These are phyloP conservation scores for Aphidius ervi DNA, from an alignment of 1,140 invertebrate genomes.

Conservation along the genomic window DNA sequence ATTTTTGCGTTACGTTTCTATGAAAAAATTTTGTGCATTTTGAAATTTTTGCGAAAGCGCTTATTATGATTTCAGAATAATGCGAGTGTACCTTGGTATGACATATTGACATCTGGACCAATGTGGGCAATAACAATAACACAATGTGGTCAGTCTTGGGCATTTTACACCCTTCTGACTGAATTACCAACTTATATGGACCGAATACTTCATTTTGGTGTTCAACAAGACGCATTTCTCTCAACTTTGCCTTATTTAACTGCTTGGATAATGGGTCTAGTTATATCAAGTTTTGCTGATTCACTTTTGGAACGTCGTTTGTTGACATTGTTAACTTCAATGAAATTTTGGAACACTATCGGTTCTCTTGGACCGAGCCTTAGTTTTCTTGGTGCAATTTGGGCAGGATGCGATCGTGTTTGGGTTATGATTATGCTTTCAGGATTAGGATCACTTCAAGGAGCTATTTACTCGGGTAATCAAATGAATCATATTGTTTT, in stretches of 20 bases:
- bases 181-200: slow-evolving; percentile 93
- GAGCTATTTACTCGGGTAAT: slow-evolving; percentile 73
- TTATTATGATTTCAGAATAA: no score
- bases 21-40: no score
- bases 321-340: slow-evolving; percentile 63
- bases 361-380: slow-evolving; percentile 69
- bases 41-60: no score
- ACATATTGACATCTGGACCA: slow-evolving; percentile 75
- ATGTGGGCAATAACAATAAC: slow-evolving; percentile 84
- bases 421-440: slow-evolving; percentile 69
- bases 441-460: slow-evolving; percentile 67
- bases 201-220: slow-evolving; percentile 83
- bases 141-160: slow-evolving; percentile 90
- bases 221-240: slow-evolving; percentile 57
- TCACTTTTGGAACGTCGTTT: slow-evolving; percentile 61
- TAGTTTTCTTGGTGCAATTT: slow-evolving; percentile 70
- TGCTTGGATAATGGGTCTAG: slow-evolving; percentile 65
- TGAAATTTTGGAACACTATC: slow-evolving; percentile 74
- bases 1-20: no score
- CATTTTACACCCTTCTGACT: slow-evolving; percentile 91
- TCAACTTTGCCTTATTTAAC: slow-evolving; percentile 49
- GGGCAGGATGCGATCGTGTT: slow-evolving; percentile 69
- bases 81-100: slow-evolving; percentile 64
- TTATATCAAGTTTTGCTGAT: slow-evolving; percentile 68
- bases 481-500: slow-evolving; percentile 87